Evolutionary conservation across 1,140 invertebrate species (phyloP).

Genomic region (Lithobius niger): DNA sequence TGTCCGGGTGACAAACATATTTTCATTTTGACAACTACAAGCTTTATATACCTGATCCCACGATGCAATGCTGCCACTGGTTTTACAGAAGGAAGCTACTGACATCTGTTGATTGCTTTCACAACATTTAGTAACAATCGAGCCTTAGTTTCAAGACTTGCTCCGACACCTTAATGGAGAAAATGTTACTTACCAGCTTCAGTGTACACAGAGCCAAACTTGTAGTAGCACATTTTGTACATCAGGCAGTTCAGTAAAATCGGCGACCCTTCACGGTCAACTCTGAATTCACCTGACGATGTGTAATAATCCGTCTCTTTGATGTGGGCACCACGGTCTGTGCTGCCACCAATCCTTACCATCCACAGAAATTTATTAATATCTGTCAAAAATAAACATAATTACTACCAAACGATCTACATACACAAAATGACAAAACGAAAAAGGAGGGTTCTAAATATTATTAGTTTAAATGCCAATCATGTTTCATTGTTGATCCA

Average conservation of each 20-base stretch:
- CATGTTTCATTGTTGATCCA: no score
- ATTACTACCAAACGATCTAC: slow-evolving; percentile 5
- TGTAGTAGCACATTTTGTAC: slow-evolving; percentile 95
- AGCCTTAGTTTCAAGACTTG: no score
- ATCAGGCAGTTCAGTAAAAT: slow-evolving; percentile 81
- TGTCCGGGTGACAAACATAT: no score
- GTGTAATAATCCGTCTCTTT: slow-evolving; percentile 95
- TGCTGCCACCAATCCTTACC: slow-evolving; percentile 95
- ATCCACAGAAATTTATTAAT: slow-evolving; percentile 99
- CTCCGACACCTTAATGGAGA: no score
- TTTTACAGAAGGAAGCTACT: no score
- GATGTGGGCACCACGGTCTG: slow-evolving; percentile 83
- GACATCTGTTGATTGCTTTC: no score
- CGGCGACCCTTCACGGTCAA: slow-evolving; percentile 77
- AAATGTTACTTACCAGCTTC: slow-evolving; percentile 63
- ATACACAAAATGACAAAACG: no score
- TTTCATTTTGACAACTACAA: neutral
- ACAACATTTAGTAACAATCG: no score
- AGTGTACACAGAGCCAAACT: slow-evolving; percentile 86
- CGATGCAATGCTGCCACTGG: no score
- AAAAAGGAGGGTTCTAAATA: no score
- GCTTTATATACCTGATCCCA: no score
- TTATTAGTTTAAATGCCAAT: no score
- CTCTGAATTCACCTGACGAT: slow-evolving; percentile 79
- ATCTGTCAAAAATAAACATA: slow-evolving; percentile 41